phyloP scores from a whole-genome alignment of 2,113 vertebrate species.

The Zosterops pallidus region DNA sequence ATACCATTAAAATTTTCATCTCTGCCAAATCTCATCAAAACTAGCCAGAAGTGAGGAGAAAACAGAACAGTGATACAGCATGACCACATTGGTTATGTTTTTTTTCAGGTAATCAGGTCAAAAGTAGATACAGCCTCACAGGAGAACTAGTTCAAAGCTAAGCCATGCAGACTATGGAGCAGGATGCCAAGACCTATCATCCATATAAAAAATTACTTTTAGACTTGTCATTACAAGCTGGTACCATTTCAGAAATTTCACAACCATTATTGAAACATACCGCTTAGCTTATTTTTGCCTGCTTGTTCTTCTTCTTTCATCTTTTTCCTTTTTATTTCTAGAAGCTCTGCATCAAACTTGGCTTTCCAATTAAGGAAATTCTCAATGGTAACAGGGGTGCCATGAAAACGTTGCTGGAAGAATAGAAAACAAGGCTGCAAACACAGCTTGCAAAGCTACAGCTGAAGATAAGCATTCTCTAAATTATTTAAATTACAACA shows the following conservation, averaged over 20 bases:
- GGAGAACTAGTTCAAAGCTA: not conserved
- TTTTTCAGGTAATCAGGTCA: not conserved
- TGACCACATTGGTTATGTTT: fast-evolving
- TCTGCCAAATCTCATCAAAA: not conserved
- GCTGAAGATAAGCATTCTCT: not conserved
- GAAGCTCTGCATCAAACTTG: conserved; percentile 87
- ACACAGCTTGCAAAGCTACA: not conserved
- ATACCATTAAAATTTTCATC: not conserved
- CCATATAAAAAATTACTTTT: not conserved
- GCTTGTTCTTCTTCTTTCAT: conserved; percentile 94
- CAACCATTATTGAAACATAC: conserved; percentile 63
- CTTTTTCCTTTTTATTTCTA: conserved; percentile 86
- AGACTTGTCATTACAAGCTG: not conserved
- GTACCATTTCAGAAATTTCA: not conserved
- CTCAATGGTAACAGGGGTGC: conserved; percentile 95
- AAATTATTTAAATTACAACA: not conserved
- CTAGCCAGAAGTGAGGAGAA: not conserved
- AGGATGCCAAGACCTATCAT: not conserved
- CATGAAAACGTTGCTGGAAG: conserved; percentile 87
- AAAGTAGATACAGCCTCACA: not conserved
- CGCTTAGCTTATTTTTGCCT: conserved; percentile 90
- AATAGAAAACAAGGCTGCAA: not conserved
- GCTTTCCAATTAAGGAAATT: conserved; percentile 96
- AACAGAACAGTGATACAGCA: not conserved
- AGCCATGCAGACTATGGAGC: not conserved